Evolutionary conservation across 2,888 invertebrate species (phyloP), one percentile per base, ranked within the genome.

Genomic region (Clostera curtula): DNA sequence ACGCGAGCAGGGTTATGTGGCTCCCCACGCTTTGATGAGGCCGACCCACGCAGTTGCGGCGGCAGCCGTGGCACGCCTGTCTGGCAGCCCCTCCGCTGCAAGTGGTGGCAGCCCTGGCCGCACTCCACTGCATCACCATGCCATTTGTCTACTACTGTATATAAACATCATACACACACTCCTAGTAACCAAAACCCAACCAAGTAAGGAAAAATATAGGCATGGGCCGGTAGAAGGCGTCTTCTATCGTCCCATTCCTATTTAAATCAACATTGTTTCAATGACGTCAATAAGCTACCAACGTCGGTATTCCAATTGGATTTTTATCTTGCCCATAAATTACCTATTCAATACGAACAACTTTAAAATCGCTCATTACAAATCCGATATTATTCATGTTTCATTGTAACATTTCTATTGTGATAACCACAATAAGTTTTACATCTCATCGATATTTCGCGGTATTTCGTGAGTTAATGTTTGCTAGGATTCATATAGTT

Each of bases 401-500:
- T 27, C 20, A 26, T 24, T 27, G 13, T 33, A 24, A 5, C 19
- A 22, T 22, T 26, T 24, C 6, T 21, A 27, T 17, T 29, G 22
- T 32, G 25, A 7, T 22, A 19, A 23, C 10, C 5, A 15, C 24
- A 36, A 17, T 27, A 23, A 28, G 5, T 15, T 5, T 24, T 15
- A 20, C 12, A 36, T 33, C 19, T 36, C 25, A 35, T 11, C 19
- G n/a, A 35, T 15, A 31, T 17, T 47, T 43, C 41, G 30, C 7
- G 27, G 46, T 49, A 54, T 40, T 29, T 14, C 24, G 38, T 53
- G 49, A 51, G 40, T 43, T 17, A 31, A 19, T 48, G 38, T 49
- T 55, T 47, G 40, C 34, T 35, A 40, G 43, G 41, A 50, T 50
- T 40, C 45, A 41, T 40, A 23, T 32, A 43, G 31, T 56, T 56